These are phyloP conservation scores for Congeria kusceri DNA, from an alignment of 2,888 invertebrate genomes.

Conservation along the genomic window DNA sequence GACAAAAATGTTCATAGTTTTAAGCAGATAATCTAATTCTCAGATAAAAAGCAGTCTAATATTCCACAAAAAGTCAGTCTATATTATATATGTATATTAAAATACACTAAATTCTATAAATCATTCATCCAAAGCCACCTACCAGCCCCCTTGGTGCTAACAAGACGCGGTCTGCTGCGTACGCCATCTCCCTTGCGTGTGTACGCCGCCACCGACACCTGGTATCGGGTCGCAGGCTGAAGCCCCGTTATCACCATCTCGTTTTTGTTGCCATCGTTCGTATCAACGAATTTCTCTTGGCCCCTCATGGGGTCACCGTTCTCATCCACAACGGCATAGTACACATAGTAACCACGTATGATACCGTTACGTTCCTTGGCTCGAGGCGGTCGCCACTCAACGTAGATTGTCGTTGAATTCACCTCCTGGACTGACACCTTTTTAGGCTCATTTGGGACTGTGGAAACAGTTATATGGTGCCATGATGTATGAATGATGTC, in stretches of 20 bases:
- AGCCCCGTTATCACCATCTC: conserved; percentile 93
- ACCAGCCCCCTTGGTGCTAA: conserved; percentile 89
- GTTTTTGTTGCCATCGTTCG: conserved; percentile 92
- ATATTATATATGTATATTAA: too few relatives aligned
- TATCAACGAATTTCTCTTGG: conserved; percentile 89
- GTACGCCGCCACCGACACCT: conserved; percentile 94
- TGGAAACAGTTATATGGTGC: not conserved
- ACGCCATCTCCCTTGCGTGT: conserved; percentile 99
- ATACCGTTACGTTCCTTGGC: conserved; percentile 97
- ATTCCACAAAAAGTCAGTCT: too few relatives aligned
- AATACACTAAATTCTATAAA: too few relatives aligned
- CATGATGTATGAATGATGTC: not conserved
- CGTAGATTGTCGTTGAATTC: conserved; percentile 98
- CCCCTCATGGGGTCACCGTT: conserved; percentile 69
- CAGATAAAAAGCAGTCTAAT: too few relatives aligned
- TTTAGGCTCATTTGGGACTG: conserved; percentile 99
- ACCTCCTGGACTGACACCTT: conserved; percentile 94
- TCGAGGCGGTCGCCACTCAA: conserved; percentile 97
- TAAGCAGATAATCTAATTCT: too few relatives aligned
- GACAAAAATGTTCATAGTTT: too few relatives aligned
- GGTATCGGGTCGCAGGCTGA: conserved; percentile 97
- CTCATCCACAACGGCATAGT: conserved; percentile 74
- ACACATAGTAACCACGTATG: conserved; percentile 97
- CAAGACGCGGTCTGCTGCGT: conserved; percentile 93
- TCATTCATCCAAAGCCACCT: conserved; percentile 13